Percentiles rank a stretch among this genome's conserved stretches.
These are phyloP conservation scores for Dilophus febrilis DNA, from an alignment of 2,888 invertebrate species.

Conservation along the genomic window DNA sequence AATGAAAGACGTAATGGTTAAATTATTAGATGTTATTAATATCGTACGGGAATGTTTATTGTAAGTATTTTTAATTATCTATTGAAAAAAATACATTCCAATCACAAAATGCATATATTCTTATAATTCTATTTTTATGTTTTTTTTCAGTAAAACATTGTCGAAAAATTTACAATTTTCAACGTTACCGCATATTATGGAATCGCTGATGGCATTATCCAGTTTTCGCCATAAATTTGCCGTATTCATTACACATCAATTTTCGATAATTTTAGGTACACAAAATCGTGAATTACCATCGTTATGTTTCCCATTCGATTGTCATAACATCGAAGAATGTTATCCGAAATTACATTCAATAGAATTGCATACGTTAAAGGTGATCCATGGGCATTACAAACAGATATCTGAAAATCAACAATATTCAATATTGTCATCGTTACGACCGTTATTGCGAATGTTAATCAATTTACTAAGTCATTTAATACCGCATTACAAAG, in stretches of 20 bases:
- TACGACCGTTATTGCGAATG: slow-evolving; percentile 27
- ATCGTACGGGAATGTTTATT: slow-evolving; percentile 21
- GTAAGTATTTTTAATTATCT: slow-evolving; percentile 3
- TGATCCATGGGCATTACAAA: slow-evolving; percentile 26
- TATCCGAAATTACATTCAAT: slow-evolving; percentile 24
- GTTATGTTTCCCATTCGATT: too few relatives aligned
- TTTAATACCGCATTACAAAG: slow-evolving; percentile 18
- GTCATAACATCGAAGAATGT: too few relatives aligned
- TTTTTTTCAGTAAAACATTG: slow-evolving; percentile 19
- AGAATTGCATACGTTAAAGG: slow-evolving; percentile 26
- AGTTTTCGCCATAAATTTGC: slow-evolving; percentile 24
- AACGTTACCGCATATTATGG: slow-evolving; percentile 19
- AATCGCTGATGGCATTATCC: slow-evolving; percentile 25
- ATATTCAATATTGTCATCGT: slow-evolving; percentile 24
- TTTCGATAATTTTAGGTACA: slow-evolving; percentile 23
- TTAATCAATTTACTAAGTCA: slow-evolving; percentile 23
- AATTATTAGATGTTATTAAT: slow-evolving; percentile 21
- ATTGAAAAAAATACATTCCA: not conserved
- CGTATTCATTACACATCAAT: slow-evolving; percentile 24
- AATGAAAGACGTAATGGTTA: slow-evolving; percentile 20
- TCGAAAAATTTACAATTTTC: slow-evolving; percentile 22
- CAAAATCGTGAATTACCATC: slow-evolving; percentile 30
- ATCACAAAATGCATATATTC: not conserved
- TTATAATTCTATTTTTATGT: not conserved
- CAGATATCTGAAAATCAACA: slow-evolving; percentile 23